Base-by-base conservation (phyloP, 2,113 vertebrate species). In the Entomyzon cyanotis region DNA sequence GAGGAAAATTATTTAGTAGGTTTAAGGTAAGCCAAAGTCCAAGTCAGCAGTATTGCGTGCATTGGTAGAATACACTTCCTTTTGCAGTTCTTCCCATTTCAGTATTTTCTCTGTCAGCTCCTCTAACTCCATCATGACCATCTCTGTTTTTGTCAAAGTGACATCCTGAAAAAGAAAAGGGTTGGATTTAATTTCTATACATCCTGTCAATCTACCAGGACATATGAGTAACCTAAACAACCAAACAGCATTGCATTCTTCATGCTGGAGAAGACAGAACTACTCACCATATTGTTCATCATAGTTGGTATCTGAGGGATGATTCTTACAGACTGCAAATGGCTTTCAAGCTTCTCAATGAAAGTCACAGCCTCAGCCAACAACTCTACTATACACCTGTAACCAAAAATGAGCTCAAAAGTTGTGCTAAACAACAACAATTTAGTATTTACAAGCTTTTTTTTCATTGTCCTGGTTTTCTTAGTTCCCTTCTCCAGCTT, bases 241-340 rank as follows among this genome's bases (percentile, higher is more conserved):
- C n/a, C 5, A 65, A 78, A 84, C 3, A 88, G 28, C 58, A 67
- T 22, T 80, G 59, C 74, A 86, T 64, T 93, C 70, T 71, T 77
- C n/a, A 52, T n/a, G 42, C 65, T 76, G 47, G 22, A 89, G 30
- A 62, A 79, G 42, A 73, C 18, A 74, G 20, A n/a, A 87, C 60
- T 74, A 98, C 98, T 98, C 87, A 99, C 99, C 98, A 99, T 97
- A 86, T 98, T 96, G 87, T 79, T 93, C 59, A 98, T 75, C 30
- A 59, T 74, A 24, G 94, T 81, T 2, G 95, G 94, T 82, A 98
- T 76, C 46, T 95, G 37, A 87, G 97, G 98, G 69, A 98, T 91
- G 47, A 68, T 97, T 86, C 91, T 97, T 37, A 98, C n/a, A 2
- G 96, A 88, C 78, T 97, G 95, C 93, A 99, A 91, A 95, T 99